Base-by-base conservation (phyloP, 2,888 invertebrate genomes). In the Parthenolecanium corni region DNA sequence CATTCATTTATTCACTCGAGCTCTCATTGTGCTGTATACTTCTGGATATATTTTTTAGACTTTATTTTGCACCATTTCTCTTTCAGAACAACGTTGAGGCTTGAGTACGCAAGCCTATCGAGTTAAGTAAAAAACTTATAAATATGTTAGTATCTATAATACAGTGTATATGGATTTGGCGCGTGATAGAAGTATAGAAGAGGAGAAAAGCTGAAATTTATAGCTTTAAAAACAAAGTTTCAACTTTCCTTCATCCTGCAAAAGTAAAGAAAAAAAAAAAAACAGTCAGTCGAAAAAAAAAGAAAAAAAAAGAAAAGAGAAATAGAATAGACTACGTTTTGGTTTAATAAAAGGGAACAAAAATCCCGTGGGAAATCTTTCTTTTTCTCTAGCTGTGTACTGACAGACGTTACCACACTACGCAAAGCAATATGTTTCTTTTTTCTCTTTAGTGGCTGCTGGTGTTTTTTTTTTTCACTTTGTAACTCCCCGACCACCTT, bases 121-220 rank as follows among this genome's bases (percentile, higher is more conserved):
- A 58, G 58, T 58, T 58, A 38, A 58, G 36, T 58, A 58, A 58
- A 58, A 58, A 58, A 58, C 58, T 58, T 58, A 58, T 58, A 58
- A 58, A 58, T 58, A 58, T 58, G 58, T 58, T 58, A 58, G 58
- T 58, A 58, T 56, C 56, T 56, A 44, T 46, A 56, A 42, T 18
- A 16, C 20, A 42, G 14, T 25, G 18, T 46, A 42, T 9, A 31
- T 31, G 31, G 9, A 4, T 4, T 31, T 31, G 9, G 31, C 9
- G 31, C 31, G 31, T 31, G 9, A 6, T 31, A n/a, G 9, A 31
- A 31, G 31, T n/a, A n/a, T n/a, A 31, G 31, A 31, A 31, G 31
- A 6, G 31, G 9, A 31, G 31, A 21, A 49, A 47, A 58, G 58
- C 24, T 56, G 49, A 58, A 58, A 58, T 58, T 58, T 58, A 58